phyloP scores from a whole-genome alignment of 2,888 invertebrate species.

The Caenorhabditis sinica region DNA sequence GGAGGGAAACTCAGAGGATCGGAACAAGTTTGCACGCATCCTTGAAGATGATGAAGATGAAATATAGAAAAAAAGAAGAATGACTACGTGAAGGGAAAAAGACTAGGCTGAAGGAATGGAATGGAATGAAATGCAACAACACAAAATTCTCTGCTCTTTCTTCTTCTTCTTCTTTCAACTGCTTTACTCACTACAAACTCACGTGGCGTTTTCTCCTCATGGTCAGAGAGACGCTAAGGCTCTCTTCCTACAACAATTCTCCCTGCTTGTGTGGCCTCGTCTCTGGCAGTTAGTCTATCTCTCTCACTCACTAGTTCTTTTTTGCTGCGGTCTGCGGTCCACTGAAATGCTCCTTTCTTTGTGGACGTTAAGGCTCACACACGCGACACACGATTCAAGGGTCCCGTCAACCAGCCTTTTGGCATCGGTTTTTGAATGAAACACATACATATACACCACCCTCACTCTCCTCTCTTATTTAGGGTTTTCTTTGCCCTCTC shows the following conservation, averaged over 20 bases:
- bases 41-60: conserved; percentile 9
- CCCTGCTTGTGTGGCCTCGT: conserved; percentile 44
- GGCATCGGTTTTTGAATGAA: conserved; percentile 41
- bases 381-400: conserved; percentile 1
- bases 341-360: not conserved
- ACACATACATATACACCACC: conserved; percentile 34
- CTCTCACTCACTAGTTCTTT: not conserved
- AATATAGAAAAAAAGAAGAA: conserved; percentile 18
- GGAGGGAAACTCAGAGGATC: not conserved
- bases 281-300: conserved; percentile 25
- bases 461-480: no score
- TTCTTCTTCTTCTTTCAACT: conserved; percentile 26
- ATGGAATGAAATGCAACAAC: conserved; percentile 29
- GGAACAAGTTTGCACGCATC: not conserved
- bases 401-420: not conserved
- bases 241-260: conserved; percentile 21
- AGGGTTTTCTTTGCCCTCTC: conserved; percentile 27
- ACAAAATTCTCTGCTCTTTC: conserved; percentile 33
- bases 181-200: conserved; percentile 52
- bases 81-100: not conserved
- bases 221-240: conserved; percentile 33
- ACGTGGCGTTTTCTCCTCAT: conserved; percentile 40
- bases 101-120: conserved; percentile 3
- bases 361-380: conserved; percentile 9
- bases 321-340: conserved; percentile 19